Evolutionary conservation across 2,888 invertebrate genomes (phyloP).

Genomic region (Pilophorus perplexus): DNA sequence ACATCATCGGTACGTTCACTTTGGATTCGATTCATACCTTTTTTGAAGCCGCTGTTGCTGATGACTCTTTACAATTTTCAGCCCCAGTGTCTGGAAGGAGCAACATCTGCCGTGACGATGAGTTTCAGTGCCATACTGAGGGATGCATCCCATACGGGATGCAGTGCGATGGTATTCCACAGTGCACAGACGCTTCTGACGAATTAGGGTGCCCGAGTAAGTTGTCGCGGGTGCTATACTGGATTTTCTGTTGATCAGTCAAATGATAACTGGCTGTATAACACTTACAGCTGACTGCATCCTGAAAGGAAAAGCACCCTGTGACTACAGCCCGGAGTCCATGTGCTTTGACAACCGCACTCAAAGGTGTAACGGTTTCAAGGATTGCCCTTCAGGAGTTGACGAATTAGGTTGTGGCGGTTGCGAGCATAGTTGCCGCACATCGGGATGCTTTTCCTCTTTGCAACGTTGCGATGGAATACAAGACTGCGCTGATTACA

Average conservation of each 20-base stretch:
- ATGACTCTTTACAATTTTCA: no score
- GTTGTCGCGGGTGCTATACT: no score
- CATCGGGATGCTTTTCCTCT: constrained; percentile 50
- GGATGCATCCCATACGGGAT: constrained; percentile 57
- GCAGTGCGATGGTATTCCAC: constrained; percentile 48
- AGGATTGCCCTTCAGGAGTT: constrained; percentile 53
- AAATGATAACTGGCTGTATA: background rate
- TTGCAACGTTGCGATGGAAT: constrained; percentile 53
- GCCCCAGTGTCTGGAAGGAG: constrained; percentile 1
- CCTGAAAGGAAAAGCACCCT: constrained; percentile 40
- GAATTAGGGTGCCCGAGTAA: constrained; percentile 48
- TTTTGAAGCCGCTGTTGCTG: no score
- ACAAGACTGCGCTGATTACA: constrained; percentile 53
- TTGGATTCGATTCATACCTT: no score
- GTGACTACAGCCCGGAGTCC: constrained; percentile 39
- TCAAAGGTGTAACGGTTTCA: constrained; percentile 53
- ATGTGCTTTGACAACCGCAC: constrained; percentile 48
- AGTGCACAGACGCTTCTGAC: constrained; percentile 49
- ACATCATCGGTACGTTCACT: constrained; percentile 42
- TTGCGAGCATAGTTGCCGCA: constrained; percentile 38
- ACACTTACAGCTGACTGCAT: constrained; percentile 26
- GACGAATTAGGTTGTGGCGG: constrained; percentile 52
- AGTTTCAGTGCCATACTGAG: constrained; percentile 61
- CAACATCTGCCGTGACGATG: constrained; percentile 50
- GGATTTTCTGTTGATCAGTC: background rate